phyloP scores from a whole-genome alignment of 2,797 vertebrate genomes.

The Enteromius mattozi region DNA sequence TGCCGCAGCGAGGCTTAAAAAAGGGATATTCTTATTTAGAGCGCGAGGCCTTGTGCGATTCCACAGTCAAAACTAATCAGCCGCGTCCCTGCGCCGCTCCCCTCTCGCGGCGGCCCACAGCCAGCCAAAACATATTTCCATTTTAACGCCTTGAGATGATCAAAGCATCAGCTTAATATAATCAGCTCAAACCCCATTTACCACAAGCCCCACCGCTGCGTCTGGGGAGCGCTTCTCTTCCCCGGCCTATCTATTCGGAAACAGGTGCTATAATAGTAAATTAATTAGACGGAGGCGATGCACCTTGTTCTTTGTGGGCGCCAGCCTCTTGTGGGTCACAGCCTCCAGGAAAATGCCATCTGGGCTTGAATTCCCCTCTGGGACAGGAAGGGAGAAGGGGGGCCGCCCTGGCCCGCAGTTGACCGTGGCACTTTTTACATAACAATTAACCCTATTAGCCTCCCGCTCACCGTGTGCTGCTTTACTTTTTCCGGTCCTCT shows the following conservation, averaged over 20 bases:
- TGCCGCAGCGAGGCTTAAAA: constrained; percentile 44
- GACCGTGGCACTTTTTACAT: constrained; percentile 90
- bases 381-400: constrained; percentile 71
- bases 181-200: constrained; percentile 98
- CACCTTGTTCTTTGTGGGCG: constrained; percentile 92
- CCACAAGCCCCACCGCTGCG: constrained; percentile 83
- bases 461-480: constrained; percentile 65
- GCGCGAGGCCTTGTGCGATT: constrained; percentile 55
- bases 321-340: constrained; percentile 90
- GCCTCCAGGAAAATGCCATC: constrained; percentile 94
- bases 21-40: constrained; percentile 54
- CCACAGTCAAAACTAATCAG: constrained; percentile 66
- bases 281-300: constrained; percentile 99
- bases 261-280: constrained; percentile 99
- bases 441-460: constrained; percentile 99
- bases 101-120: constrained; percentile 71
- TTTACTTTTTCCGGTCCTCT: constrained; percentile 48
- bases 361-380: constrained; percentile 88
- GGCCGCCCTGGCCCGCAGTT: constrained; percentile 78
- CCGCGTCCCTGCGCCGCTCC: constrained; percentile 64
- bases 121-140: constrained; percentile 94
- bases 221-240: constrained; percentile 82
- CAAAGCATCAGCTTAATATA: constrained; percentile 99
- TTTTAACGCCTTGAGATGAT: constrained; percentile 97
- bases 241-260: constrained; percentile 94